phyloP scores from a whole-genome alignment of 2,797 vertebrate genomes.

The Falco peregrinus region DNA sequence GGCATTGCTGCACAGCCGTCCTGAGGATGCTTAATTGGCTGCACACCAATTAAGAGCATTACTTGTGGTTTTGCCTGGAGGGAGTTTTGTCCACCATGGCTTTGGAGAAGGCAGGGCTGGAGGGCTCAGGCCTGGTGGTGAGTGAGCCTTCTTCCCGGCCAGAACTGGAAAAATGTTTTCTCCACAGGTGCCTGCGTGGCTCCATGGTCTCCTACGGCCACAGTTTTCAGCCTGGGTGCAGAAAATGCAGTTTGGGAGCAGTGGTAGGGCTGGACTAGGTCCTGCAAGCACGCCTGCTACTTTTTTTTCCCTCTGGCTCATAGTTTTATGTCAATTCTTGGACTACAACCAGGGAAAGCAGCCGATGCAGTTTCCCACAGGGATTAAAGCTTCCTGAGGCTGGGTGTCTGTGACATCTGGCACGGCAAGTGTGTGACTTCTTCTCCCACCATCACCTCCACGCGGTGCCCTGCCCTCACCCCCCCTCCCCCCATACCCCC shows the following conservation, averaged over 20 bases:
- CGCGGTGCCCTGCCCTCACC: not conserved
- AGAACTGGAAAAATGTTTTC: not conserved
- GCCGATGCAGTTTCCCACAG: not conserved
- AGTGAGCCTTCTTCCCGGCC: not conserved
- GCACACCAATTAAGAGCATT: not conserved
- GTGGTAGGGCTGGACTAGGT: not conserved
- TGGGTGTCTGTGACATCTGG: not conserved
- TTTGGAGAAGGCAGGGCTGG: not conserved
- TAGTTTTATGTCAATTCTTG: not conserved
- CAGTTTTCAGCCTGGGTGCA: too few relatives aligned
- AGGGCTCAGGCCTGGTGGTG: not conserved
- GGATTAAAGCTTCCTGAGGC: not conserved
- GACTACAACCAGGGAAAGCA: not conserved
- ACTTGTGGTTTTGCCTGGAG: not conserved
- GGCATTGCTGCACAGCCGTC: rapidly evolving
- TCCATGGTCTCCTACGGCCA: rapidly evolving
- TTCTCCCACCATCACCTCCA: not conserved
- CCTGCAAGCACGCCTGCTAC: not conserved
- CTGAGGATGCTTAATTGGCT: not conserved
- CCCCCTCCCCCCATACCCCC: too few relatives aligned
- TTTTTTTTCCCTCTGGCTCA: not conserved
- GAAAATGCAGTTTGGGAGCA: not conserved
- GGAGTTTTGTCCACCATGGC: too few relatives aligned
- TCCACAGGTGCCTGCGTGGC: not conserved
- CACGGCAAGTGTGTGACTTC: not conserved